phyloP scores from a whole-genome alignment of 2,113 vertebrate species.

The Phalacrocorax brasilianus region DNA sequence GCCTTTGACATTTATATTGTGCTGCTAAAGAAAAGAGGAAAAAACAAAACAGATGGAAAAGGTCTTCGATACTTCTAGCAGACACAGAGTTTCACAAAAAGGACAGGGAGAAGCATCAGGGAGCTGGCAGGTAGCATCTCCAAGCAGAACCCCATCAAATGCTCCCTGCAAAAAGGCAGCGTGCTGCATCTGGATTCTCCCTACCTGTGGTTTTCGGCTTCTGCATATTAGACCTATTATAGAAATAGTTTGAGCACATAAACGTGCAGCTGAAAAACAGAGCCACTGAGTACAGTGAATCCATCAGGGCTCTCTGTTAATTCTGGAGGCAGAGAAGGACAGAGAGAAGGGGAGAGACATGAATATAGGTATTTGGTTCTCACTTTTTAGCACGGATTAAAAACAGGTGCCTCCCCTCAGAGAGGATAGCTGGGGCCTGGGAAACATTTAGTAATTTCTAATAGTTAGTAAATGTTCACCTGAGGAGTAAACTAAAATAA shows the following conservation, averaged over 20 bases:
- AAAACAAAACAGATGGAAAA: not conserved
- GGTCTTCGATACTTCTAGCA: not conserved
- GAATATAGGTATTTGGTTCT: not conserved
- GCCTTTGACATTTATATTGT: not conserved
- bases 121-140: not conserved
- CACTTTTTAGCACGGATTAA: not conserved
- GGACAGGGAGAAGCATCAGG: not conserved
- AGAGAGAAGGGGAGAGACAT: not conserved
- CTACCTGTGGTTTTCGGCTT: fast-evolving
- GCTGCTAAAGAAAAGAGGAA: not conserved
- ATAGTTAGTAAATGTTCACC: not conserved
- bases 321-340: not conserved
- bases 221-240: not conserved
- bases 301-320: not conserved
- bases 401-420: fast-evolving
- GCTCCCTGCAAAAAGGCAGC: not conserved
- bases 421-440: not conserved
- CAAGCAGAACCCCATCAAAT: not conserved
- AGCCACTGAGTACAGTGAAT: not conserved
- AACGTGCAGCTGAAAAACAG: not conserved
- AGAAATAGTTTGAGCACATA: not conserved
- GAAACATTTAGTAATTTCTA: not conserved
- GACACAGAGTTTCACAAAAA: not conserved
- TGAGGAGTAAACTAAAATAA: not conserved
- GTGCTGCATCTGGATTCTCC: fast-evolving